Conservation (phyloP, 2,113 vertebrate species). For the Mesoclemmys tuberculata region DNA sequence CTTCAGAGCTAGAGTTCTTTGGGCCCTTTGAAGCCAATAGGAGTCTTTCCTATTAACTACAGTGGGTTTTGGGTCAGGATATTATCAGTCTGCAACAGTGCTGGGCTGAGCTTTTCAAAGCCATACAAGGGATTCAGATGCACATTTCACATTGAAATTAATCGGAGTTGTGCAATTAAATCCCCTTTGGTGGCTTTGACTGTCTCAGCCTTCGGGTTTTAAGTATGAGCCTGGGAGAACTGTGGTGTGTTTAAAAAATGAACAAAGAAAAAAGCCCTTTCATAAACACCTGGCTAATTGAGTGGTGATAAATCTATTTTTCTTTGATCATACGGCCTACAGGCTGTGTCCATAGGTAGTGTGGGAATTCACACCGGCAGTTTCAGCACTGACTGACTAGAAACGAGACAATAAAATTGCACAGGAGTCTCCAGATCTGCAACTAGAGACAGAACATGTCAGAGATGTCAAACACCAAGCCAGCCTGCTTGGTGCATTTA, state of each 20-base stretch:
- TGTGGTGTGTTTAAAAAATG: not conserved
- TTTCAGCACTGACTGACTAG: not conserved
- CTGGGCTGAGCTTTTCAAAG: not conserved
- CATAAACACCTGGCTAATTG: accelerated
- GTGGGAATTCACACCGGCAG: not conserved
- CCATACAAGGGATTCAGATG: not conserved
- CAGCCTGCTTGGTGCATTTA: too few relatives aligned
- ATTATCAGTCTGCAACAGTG: not conserved
- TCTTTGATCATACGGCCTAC: accelerated
- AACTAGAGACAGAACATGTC: accelerated
- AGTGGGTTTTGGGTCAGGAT: accelerated
- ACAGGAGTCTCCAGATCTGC: not conserved
- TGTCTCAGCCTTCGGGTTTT: not conserved
- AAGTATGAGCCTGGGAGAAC: not conserved
- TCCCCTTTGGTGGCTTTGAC: not conserved
- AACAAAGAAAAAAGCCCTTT: not conserved
- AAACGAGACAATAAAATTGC: not conserved
- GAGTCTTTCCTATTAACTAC: not conserved
- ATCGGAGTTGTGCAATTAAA: not conserved
- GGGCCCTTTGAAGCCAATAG: not conserved
- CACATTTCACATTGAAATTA: not conserved
- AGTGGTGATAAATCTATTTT: not conserved
- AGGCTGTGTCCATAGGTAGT: accelerated
- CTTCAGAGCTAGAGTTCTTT: not conserved
- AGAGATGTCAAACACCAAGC: accelerated